phyloP scores from a whole-genome alignment of 2,797 vertebrate species.

The Buphagus erythrorhynchus region DNA sequence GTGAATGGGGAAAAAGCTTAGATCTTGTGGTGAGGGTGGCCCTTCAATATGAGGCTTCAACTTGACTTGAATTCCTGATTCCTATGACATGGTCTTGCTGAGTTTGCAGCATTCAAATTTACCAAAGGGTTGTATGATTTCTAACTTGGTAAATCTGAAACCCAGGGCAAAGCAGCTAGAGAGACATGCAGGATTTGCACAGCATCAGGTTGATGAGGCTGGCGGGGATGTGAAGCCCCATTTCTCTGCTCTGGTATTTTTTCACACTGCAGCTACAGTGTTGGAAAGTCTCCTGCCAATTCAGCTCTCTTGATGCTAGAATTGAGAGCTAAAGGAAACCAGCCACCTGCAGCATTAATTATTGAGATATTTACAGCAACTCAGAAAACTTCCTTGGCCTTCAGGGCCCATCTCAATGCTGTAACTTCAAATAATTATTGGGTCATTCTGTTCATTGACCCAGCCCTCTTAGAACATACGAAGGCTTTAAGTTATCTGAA shows the following conservation, averaged over 20 bases:
- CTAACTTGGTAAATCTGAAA: background rate
- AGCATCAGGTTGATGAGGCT: background rate
- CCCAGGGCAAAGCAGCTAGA: background rate
- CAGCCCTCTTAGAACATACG: background rate
- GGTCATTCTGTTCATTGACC: background rate
- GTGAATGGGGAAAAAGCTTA: background rate
- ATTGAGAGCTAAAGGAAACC: background rate
- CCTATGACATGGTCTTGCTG: background rate
- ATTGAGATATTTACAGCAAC: background rate
- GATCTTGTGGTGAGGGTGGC: background rate
- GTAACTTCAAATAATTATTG: background rate
- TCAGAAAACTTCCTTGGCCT: background rate
- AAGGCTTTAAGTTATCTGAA: background rate
- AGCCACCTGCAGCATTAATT: constrained; percentile 17
- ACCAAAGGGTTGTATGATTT: background rate
- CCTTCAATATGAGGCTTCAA: background rate
- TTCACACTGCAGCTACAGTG: background rate
- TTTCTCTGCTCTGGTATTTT: background rate
- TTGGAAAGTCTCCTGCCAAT: background rate
- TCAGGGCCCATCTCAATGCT: background rate
- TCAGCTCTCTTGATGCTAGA: background rate
- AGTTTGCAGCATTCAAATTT: background rate
- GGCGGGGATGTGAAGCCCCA: background rate
- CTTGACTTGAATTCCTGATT: background rate
- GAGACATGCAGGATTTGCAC: background rate